Percentiles rank a stretch among this genome's conserved stretches.
These are phyloP conservation scores for Tauraco hartlaubi DNA, from an alignment of 2,797 vertebrate species.

Conservation along the genomic window DNA sequence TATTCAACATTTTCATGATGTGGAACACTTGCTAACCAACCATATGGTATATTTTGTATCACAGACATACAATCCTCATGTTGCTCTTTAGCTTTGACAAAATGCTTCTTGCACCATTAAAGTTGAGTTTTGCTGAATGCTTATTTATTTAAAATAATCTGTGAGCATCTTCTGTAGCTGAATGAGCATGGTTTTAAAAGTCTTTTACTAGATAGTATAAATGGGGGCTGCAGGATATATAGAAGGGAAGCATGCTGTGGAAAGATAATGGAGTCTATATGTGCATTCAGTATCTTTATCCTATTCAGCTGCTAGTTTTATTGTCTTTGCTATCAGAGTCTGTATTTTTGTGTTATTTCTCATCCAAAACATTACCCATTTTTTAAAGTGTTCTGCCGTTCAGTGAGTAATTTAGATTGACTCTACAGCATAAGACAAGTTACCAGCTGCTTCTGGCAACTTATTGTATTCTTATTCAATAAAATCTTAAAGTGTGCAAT, in stretches of 20 bases:
- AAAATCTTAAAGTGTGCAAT: not conserved
- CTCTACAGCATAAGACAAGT: constrained; percentile 4
- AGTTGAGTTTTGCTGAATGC: not conserved
- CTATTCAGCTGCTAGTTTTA: constrained; percentile 5
- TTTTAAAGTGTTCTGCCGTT: not conserved
- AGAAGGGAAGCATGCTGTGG: not conserved
- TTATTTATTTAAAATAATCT: constrained; percentile 47
- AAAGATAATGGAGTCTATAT: not conserved
- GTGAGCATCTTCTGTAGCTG: not conserved
- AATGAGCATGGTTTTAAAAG: not conserved
- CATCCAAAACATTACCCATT: not conserved
- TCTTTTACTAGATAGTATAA: not conserved
- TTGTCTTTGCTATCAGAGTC: not conserved
- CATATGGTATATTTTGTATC: not conserved
- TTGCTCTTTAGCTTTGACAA: constrained; percentile 8
- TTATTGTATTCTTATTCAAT: constrained; percentile 23
- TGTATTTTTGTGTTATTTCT: constrained; percentile 6
- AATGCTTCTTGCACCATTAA: not conserved
- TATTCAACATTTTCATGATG: not conserved
- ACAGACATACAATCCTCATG: not conserved
- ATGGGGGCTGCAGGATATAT: not conserved
- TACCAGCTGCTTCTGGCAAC: constrained; percentile 22
- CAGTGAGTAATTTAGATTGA: not conserved
- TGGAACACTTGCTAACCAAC: not conserved
- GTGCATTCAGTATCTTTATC: not conserved